Base-by-base conservation (phyloP, 2,113 vertebrate species). In the Acrocephalus arundinaceus region DNA sequence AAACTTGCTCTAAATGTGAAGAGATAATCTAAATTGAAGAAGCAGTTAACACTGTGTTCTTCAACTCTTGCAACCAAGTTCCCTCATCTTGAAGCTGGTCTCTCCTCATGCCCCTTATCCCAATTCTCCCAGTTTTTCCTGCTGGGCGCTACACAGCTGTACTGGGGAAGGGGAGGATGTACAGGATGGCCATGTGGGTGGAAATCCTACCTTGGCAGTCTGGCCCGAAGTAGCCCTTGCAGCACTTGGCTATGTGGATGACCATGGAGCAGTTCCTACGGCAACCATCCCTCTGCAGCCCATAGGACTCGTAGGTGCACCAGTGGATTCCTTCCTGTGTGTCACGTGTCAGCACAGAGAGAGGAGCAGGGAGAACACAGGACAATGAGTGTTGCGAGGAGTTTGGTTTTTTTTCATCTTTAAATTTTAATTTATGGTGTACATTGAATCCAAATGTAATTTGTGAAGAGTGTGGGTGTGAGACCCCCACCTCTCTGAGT, bases 141-240 rank as follows among this genome's bases (percentile, higher is more conserved):
- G n/a, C 54, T 58, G 51, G 49, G 27, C 0, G 1, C 37, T 27
- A 10, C 2, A 10, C 18, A 22, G n/a, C 30, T 10, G 16, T 70
- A 15, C 48, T 43, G 7, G 8, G 61, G 23, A 27, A 28, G 25
- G 27, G 19, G 3, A 4, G 10, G 23, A 22, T 15, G 22, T 15
- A 6, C 5, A 6, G 54, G n/a, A 7, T 2, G 9, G 31, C 3
- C 2, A 7, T 0, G 2, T 7, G 45, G 27, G 22, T n/a, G 22
- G 31, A 27, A 15, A 5, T 82, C 97, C 95, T 97, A 99, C 99
- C 99, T 94, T 98, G 97, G 90, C 99, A 99, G 94, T 99, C 98
- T 16, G 97, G 98, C 71, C 99, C 98, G 2, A 98, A 99, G 97
- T 98, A 99, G 73, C 99, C 98, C 57, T 80, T 97, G 79, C 99